Conservation (phyloP, 2,797 vertebrate genomes). For the Telmatherina bonti region DNA sequence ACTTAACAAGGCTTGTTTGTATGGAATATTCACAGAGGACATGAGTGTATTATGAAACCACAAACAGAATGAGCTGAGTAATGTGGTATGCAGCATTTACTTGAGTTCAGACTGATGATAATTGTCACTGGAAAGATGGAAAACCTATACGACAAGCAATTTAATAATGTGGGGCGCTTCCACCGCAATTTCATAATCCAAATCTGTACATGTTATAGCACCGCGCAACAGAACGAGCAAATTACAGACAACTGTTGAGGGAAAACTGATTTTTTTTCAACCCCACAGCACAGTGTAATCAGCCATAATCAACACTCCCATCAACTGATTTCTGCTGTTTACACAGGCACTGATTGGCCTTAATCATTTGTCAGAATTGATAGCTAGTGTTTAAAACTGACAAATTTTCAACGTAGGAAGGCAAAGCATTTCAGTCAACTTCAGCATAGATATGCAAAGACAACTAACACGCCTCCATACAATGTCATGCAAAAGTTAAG, state of each 20-base stretch:
- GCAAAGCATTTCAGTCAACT: neutral
- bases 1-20: constrained; percentile 34
- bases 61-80: constrained; percentile 15
- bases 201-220: constrained; percentile 30
- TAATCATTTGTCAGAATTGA: constrained; percentile 59
- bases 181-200: constrained; percentile 32
- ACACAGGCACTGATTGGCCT: constrained; percentile 63
- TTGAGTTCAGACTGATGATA: constrained; percentile 7
- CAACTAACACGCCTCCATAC: neutral
- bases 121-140: constrained; percentile 22
- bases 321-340: constrained; percentile 68
- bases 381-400: constrained; percentile 47
- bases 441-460: neutral
- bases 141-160: constrained; percentile 17
- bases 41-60: constrained; percentile 4
- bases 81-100: neutral
- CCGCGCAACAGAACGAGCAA: constrained; percentile 26
- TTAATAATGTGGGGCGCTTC: constrained; percentile 1
- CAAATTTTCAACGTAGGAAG: constrained; percentile 14
- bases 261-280: constrained; percentile 24
- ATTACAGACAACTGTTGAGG: constrained; percentile 36
- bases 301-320: constrained; percentile 63
- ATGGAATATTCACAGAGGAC: neutral
- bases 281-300: constrained; percentile 50
- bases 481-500: neutral